A percentile compares a stretch with the other conserved stretches of the same genome.
Conservation (phyloP, 2,113 vertebrate species). For the Trichechus manatus region DNA sequence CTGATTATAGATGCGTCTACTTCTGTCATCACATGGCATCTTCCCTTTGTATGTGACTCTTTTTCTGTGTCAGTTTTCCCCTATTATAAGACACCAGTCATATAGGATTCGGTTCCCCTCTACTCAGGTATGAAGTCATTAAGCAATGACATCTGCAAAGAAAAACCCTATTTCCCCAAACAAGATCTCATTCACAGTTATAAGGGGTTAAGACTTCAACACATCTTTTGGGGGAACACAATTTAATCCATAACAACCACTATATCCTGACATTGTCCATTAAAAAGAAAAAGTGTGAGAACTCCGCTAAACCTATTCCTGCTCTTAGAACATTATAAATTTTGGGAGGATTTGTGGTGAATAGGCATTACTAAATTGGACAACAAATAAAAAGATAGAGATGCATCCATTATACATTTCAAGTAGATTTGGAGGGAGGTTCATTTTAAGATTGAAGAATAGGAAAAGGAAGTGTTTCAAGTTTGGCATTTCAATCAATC, state of each 20-base stretch:
- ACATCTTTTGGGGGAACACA: not conserved
- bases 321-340: not conserved
- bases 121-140: not conserved
- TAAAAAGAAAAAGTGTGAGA: not conserved
- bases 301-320: not conserved
- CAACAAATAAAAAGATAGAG: not conserved
- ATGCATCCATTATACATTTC: not conserved
- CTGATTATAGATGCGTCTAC: not conserved
- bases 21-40: not conserved
- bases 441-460: conserved; percentile 31
- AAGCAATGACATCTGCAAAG: not conserved
- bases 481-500: conserved; percentile 1
- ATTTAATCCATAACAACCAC: not conserved
- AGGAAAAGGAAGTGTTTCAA: not conserved
- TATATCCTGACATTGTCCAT: not conserved
- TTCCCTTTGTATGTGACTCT: not conserved
- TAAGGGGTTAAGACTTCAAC: not conserved
- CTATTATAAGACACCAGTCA: not conserved
- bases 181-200: not conserved
- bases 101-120: not conserved
- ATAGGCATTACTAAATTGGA: not conserved
- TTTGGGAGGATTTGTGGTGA: not conserved
- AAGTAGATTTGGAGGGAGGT: not conserved
- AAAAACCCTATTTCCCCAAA: not conserved
- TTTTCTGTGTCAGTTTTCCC: not conserved